Percentiles rank a stretch among this genome's conserved stretches.
Conservation (phyloP, 2,888 invertebrate species). For the Clivina fossor region DNA sequence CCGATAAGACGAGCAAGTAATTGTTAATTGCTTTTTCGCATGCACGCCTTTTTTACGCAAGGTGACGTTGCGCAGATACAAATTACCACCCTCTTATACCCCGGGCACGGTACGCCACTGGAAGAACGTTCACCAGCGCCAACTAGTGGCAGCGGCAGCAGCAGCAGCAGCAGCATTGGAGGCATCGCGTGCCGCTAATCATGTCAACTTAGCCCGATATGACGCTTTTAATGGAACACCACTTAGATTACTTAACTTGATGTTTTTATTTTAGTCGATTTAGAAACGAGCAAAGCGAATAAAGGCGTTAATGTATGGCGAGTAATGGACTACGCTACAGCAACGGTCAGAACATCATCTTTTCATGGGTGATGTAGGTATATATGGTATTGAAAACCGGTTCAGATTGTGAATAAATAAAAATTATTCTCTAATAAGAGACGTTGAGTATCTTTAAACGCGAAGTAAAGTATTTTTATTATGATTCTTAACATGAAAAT, state of each 20-base stretch:
- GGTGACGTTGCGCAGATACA: slow-evolving; percentile 35
- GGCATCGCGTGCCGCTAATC: slow-evolving; percentile 48
- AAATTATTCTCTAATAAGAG: too few relatives aligned
- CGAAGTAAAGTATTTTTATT: too few relatives aligned
- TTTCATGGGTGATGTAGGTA: background rate
- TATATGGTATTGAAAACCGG: too few relatives aligned
- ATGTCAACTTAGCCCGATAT: slow-evolving; percentile 49
- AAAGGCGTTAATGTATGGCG: slow-evolving; percentile 30
- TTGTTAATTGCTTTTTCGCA: slow-evolving; percentile 56
- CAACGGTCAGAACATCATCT: background rate
- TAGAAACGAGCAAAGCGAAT: slow-evolving; percentile 29
- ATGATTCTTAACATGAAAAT: too few relatives aligned
- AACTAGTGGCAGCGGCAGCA: background rate
- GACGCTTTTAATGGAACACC: slow-evolving; percentile 51
- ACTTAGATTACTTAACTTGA: slow-evolving; percentile 50
- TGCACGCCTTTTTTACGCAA: slow-evolving; percentile 44
- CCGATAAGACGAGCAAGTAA: slow-evolving; percentile 52
- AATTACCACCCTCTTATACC: too few relatives aligned
- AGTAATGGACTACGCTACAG: slow-evolving; percentile 21
- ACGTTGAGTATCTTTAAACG: too few relatives aligned
- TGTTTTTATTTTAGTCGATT: slow-evolving; percentile 36
- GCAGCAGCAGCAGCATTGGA: background rate
- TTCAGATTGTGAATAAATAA: too few relatives aligned
- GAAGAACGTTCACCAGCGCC: background rate
- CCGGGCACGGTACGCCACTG: background rate